phyloP scores from a whole-genome alignment of 2,888 invertebrate genomes.

The Erebia epiphron region DNA sequence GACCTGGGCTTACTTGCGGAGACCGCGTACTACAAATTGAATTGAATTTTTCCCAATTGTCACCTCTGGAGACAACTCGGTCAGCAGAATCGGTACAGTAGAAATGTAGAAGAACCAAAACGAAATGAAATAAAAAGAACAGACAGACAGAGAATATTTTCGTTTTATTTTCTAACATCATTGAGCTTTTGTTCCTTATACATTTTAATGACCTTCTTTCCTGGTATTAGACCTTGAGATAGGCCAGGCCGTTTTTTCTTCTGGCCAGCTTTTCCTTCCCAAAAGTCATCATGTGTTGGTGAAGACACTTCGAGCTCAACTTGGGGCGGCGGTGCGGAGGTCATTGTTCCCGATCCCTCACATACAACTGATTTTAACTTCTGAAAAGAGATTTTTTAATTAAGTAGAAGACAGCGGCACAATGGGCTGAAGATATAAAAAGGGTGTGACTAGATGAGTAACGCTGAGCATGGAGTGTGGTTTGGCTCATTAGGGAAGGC shows the following conservation, averaged over 20 bases:
- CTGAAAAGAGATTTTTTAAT: slow-evolving; percentile 45
- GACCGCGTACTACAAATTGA: no score
- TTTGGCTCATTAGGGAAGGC: no score
- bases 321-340: slow-evolving; percentile 61
- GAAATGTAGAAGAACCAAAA: neutral
- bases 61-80: no score
- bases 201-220: slow-evolving; percentile 92
- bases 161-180: slow-evolving; percentile 53
- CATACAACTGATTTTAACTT: slow-evolving; percentile 71
- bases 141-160: neutral
- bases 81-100: no score
- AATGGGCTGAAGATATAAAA: no score
- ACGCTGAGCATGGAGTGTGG: no score
- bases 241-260: slow-evolving; percentile 91
- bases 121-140: slow-evolving; percentile 4
- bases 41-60: no score
- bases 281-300: slow-evolving; percentile 68
- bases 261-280: slow-evolving; percentile 79
- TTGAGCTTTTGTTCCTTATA: slow-evolving; percentile 86
- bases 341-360: slow-evolving; percentile 69
- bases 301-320: slow-evolving; percentile 51
- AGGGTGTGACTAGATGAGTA: no score
- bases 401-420: no score
- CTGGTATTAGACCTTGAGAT: slow-evolving; percentile 88
- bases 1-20: no score